Base-by-base conservation (phyloP, 2,113 vertebrate species). In the Brachyistius frenatus region DNA sequence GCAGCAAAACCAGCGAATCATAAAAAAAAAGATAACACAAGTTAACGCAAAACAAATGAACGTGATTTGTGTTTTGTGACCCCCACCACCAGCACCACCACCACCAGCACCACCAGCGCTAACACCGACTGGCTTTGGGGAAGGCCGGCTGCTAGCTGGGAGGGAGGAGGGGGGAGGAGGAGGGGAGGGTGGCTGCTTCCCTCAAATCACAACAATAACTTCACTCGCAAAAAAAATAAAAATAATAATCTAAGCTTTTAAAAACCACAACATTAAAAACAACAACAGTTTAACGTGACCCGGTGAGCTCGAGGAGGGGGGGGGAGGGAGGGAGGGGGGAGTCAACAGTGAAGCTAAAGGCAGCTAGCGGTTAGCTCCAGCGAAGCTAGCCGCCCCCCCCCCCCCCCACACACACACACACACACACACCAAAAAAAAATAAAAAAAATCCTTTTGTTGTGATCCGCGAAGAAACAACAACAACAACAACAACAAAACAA, bases 371-470 rank as follows among this genome's bases (percentile, higher is more conserved):
- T 84, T 92, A 93, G 91, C 91, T 53, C 55, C 7, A 57, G 37
- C 11, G 13, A 23, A 72, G 85, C 88, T 91, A 92, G 83, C 89
- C 84, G 70, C 72, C 23, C 23, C 23, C 23, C 23, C 23, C 23
- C 23, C 23, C 23, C 23, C 23, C 23, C 23, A 23, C n/a, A n/a
- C n/a, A n/a, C n/a, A n/a, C n/a, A n/a, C n/a, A n/a, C n/a, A n/a
- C n/a, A n/a, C n/a, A n/a, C n/a, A n/a, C n/a, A 23, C 23, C 23
- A 23, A 23, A 23, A 23, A 23, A 46, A 85, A 87, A n/a, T n/a
- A n/a, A n/a, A n/a, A 92, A 85, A 87, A 90, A 93, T 92, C 91
- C 92, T 93, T 93, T 93, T 93, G 91, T 93, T 92, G 89, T 92
- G 88, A 91, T 91, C 85, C 83, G 62, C 57, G 78, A 77, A 88